Evolutionary conservation across 2,113 vertebrate species (phyloP).

Genomic region (Anguilla japonica): DNA sequence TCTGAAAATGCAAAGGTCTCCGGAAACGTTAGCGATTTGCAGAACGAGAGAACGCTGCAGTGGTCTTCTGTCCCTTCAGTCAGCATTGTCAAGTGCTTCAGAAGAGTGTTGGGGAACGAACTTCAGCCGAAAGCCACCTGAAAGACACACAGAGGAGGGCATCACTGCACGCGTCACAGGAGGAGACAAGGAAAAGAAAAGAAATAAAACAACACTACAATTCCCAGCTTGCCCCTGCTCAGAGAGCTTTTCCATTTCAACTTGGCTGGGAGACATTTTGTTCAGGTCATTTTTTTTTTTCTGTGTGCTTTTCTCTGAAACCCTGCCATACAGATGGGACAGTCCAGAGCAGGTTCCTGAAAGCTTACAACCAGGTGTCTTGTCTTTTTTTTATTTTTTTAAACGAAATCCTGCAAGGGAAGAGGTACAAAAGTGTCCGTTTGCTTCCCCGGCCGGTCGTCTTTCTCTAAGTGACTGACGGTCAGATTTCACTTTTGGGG

Average conservation of each 20-base stretch:
- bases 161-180: neutral
- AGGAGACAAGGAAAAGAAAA: slow-evolving; percentile 18
- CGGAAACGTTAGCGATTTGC: slow-evolving; percentile 14
- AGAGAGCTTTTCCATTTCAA: neutral
- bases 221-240: slow-evolving; percentile 8
- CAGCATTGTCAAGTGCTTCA: slow-evolving; percentile 84
- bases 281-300: neutral
- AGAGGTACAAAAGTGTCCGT: neutral
- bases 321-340: neutral
- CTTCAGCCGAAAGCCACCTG: slow-evolving; percentile 85
- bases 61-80: slow-evolving; percentile 72
- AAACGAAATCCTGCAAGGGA: neutral
- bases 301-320: neutral
- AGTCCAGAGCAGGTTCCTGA: slow-evolving; percentile 2
- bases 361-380: neutral
- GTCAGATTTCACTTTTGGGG: neutral
- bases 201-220: slow-evolving; percentile 3
- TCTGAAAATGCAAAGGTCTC: slow-evolving; percentile 23
- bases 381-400: neutral
- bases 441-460: neutral
- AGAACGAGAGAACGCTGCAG: slow-evolving; percentile 14
- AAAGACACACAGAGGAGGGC: slow-evolving; percentile 8
- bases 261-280: neutral
- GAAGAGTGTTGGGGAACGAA: slow-evolving; percentile 80
- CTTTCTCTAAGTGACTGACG: neutral